Base-by-base conservation (phyloP, 2,797 vertebrate species). In the Liparis tanakae region DNA sequence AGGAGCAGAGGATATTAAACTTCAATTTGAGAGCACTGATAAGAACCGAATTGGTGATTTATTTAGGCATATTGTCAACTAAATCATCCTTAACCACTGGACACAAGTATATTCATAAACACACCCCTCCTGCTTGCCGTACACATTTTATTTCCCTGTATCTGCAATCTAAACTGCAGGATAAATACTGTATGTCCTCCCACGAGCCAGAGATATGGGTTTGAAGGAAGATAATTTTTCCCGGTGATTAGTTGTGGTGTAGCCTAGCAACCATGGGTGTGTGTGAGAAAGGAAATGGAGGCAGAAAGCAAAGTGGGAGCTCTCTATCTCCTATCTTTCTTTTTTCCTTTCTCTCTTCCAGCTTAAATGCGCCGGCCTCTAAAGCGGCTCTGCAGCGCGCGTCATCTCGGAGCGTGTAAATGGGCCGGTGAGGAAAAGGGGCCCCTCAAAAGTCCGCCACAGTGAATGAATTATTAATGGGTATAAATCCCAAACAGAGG, bases 401-500 rank as follows among this genome's bases (percentile, higher is more conserved):
- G 67, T 90, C 89, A 85, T 80, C 83, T 56, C 20, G 39, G 46
- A 87, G 87, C 74, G 63, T 87, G 75, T 67, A 88, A 88, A 88
- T 83, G 84, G 78, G 61, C 81, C 66, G 61, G 76, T 55, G 67
- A 70, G 66, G 68, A 54, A 78, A 71, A 43, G 70, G 56, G 41
- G 67, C 56, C 72, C 46, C 74, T 91, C 71, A 78, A 88, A 85
- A 91, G 81, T 93, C 87, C 59, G 69, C 84, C 79, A 80, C 83
- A 81, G 71, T 78, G 84, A 82, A 92, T 94, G 85, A 94, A 93
- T 94, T 93, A 94, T 94, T 93, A 91, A 94, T 91, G 86, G 85
- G 63, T 86, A 83, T 92, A 91, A 93, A 93, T 93, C 85, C 88
- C 76, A 79, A 89, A 90, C 86, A 89, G 88, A 90, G 85, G 90